phyloP scores from a whole-genome alignment of 35 echinoderm and acorn worm species.

The Ophiothrix spiculata region DNA sequence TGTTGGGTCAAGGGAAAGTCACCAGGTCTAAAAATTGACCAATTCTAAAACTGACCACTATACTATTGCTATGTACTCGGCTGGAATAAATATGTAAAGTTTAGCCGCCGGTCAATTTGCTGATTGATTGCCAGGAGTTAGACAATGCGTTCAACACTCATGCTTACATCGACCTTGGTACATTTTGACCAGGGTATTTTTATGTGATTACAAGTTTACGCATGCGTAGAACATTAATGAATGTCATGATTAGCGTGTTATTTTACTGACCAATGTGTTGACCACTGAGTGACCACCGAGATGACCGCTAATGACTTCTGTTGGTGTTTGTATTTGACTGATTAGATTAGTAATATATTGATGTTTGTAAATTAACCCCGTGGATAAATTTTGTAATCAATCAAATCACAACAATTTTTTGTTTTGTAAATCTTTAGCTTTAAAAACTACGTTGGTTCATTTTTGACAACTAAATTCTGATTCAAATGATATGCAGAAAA shows the following conservation, averaged over 20 bases:
- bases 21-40: background rate
- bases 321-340: background rate
- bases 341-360: background rate
- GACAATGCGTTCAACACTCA: background rate
- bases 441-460: background rate
- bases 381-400: background rate
- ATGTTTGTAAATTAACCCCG: background rate
- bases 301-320: background rate
- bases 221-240: background rate
- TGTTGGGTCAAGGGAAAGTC: background rate
- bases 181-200: background rate
- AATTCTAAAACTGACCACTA: background rate
- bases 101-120: background rate
- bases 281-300: background rate
- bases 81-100: background rate
- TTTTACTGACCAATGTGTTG: background rate
- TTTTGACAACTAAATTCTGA: background rate
- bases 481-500: background rate
- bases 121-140: background rate
- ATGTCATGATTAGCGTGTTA: constrained; percentile 9
- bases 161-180: background rate
- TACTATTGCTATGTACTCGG: too few species aligned
- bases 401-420: background rate
- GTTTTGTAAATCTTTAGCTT: background rate
- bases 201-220: background rate